Conservation (phyloP, 2,113 vertebrate species). For the Thermophis baileyi region DNA sequence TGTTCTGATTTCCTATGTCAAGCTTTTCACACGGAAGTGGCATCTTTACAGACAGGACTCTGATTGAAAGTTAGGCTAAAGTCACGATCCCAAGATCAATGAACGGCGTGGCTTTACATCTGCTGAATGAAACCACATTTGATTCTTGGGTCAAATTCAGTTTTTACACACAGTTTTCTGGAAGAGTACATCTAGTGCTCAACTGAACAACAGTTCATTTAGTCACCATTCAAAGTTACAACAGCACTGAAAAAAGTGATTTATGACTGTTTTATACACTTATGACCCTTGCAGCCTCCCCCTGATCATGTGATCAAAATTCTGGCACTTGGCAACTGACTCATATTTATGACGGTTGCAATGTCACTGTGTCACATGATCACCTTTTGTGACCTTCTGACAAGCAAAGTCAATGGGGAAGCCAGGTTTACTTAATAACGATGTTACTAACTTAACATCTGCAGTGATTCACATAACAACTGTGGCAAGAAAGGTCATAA, state of each 20-base stretch:
- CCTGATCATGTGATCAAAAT: too few relatives aligned
- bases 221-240: background rate
- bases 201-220: background rate
- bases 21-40: background rate
- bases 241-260: background rate
- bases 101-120: background rate
- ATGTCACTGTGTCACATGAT: too few relatives aligned
- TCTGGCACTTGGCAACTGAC: too few relatives aligned
- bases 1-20: background rate
- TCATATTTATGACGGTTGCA: too few relatives aligned
- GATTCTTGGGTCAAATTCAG: background rate
- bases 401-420: too few relatives aligned
- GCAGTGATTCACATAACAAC: too few relatives aligned
- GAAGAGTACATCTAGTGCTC: background rate
- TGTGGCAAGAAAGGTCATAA: too few relatives aligned
- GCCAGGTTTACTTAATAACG: too few relatives aligned
- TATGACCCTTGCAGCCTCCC: too few relatives aligned
- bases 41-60: background rate
- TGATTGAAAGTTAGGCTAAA: background rate
- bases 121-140: background rate
- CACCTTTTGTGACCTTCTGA: too few relatives aligned
- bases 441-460: too few relatives aligned
- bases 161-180: background rate
- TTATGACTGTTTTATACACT: background rate
- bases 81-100: background rate